Percentiles rank a stretch among this genome's conserved stretches.
These are phyloP conservation scores for Lophius piscatorius DNA, from an alignment of 2,113 vertebrate genomes.

Conservation along the genomic window DNA sequence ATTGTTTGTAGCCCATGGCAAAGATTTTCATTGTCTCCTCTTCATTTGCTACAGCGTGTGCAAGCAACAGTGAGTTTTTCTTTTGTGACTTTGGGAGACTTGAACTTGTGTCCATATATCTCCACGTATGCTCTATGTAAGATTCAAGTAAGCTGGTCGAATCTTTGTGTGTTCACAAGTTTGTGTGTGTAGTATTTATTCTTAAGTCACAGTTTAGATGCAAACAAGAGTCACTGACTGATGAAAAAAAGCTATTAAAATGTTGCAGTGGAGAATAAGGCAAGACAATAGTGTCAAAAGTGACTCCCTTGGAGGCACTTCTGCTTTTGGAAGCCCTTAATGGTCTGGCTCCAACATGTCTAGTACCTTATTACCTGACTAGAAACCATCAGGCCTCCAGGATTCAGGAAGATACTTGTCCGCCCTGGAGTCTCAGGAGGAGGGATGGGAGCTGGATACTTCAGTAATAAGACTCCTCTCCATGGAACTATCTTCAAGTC, in stretches of 20 bases:
- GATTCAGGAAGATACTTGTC: too few relatives aligned
- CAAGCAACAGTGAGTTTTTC: constrained; percentile 10
- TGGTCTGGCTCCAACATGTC: too few relatives aligned
- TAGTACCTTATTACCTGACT: too few relatives aligned
- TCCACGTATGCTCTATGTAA: constrained; percentile 10
- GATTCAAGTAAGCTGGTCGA: constrained; percentile 18
- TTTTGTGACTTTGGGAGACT: constrained; percentile 40
- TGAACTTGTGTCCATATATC: constrained; percentile 19
- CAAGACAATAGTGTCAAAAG: background rate
- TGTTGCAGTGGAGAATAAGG: background rate
- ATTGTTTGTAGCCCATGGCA: constrained; percentile 65
- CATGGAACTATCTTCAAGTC: too few relatives aligned
- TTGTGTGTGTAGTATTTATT: background rate
- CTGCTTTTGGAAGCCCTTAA: too few relatives aligned
- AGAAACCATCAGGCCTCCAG: too few relatives aligned
- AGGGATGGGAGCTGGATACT: too few relatives aligned
- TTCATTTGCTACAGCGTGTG: constrained; percentile 15
- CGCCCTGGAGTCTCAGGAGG: too few relatives aligned
- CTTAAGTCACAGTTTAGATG: background rate
- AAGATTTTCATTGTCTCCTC: constrained; percentile 53
- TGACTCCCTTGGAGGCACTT: too few relatives aligned
- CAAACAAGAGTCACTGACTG: background rate
- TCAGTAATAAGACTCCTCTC: too few relatives aligned
- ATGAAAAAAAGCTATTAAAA: background rate
- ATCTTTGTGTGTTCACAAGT: background rate